Evolutionary conservation across 1,140 invertebrate genomes (phyloP), one percentile per base, ranked within the genome.

Genomic region (Scaptodrosophila lebanonensis): DNA sequence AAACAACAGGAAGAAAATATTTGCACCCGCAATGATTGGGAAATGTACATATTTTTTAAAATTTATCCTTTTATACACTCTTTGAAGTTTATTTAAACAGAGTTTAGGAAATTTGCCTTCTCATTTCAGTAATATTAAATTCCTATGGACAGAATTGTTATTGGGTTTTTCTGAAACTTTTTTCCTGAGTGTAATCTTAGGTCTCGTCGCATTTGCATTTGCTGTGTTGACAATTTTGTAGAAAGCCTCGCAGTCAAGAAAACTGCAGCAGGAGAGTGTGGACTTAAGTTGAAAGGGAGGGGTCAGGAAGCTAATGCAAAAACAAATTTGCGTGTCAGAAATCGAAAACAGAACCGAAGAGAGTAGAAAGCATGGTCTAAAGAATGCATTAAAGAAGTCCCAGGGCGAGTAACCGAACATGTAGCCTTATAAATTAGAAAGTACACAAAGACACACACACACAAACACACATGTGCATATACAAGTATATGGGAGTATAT

Each of bases 211-310:
- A 66, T 66, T 70, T 66, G 66, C 58, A 57, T 63, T 66, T 70
- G 59, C 58, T 63, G 53, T 66, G 54, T 70, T 82, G 75, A 82
- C 75, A 82, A 82, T 82, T 72, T 69, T 82, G 69, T 66, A 60
- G 60, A 63, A 67, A 76, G 30, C 58, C 50, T 48, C 50, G 44
- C 51, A 62, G 52, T 36, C 35, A 43, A 54, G 50, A 51, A 77
- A 62, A 79, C 50, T 79, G 73, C 68, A 79, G 39, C 51, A 38
- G 38, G 36, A 51, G 29, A 20, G 17, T 6, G 13, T 18, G 27
- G 38, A 7, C 18, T 42, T n/a, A 22, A 6, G 32, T 2, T 39
- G 38, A 48, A 30, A 58, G 27, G 18, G 13, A 39, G 47, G 20
- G 43, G 38, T 56, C 20, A 36, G 20, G 38, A 13, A 49, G 1